Evolutionary conservation across 2,888 invertebrate species (phyloP).

Genomic region (Brenthis hecate): DNA sequence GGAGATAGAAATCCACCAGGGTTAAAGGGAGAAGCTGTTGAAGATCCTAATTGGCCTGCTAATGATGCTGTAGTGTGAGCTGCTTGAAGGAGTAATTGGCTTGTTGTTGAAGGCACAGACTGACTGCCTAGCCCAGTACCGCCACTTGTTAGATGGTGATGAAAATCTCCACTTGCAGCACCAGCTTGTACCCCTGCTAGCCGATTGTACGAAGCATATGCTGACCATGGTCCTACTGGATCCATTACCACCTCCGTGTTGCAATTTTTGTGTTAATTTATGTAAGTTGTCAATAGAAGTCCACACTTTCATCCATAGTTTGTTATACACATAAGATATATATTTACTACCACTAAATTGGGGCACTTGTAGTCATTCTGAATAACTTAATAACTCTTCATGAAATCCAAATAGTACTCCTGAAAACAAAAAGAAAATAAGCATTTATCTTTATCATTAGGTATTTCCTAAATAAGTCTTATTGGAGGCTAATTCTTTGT

Average conservation of each 20-base stretch:
- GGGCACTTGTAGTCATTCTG: constrained; percentile 65
- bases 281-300: constrained; percentile 76
- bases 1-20: constrained; percentile 89
- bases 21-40: constrained; percentile 85
- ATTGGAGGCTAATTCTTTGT: constrained; percentile 38
- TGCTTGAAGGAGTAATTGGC: constrained; percentile 86
- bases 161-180: constrained; percentile 85
- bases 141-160: constrained; percentile 85
- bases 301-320: constrained; percentile 82
- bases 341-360: constrained; percentile 64
- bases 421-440: constrained; percentile 66
- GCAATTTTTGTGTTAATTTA: constrained; percentile 68
- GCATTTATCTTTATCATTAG: constrained; percentile 34
- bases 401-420: constrained; percentile 57
- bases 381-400: constrained; percentile 53
- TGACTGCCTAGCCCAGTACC: constrained; percentile 78
- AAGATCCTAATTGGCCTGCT: constrained; percentile 84
- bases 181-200: constrained; percentile 87
- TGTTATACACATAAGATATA: constrained; percentile 64
- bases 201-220: constrained; percentile 92
- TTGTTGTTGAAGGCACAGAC: constrained; percentile 84
- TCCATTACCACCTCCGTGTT: constrained; percentile 87
- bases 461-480: constrained; percentile 26
- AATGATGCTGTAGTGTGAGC: constrained; percentile 83
- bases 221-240: constrained; percentile 94